phyloP scores from a whole-genome alignment of 1,140 invertebrate species.

The Schmidtea mediterranea region DNA sequence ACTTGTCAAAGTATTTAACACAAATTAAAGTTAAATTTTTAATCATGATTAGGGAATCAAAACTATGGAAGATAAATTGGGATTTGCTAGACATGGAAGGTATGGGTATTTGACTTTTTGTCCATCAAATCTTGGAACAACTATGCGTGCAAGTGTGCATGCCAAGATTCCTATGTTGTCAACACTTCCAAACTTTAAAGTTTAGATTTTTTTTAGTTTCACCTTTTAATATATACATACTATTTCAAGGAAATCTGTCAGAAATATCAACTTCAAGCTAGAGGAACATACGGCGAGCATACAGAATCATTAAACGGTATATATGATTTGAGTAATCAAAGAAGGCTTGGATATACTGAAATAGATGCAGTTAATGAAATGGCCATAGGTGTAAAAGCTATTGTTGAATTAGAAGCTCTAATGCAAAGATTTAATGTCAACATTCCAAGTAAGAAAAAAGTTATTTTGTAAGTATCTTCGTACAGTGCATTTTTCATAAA shows the following conservation, averaged over 20 bases:
- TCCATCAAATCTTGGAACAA: slow-evolving; percentile 68
- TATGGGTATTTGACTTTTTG: slow-evolving; percentile 30
- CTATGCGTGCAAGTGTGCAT: slow-evolving; percentile 74
- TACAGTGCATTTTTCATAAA: too few species aligned
- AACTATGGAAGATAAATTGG: slow-evolving; percentile 26
- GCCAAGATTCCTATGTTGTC: slow-evolving; percentile 63
- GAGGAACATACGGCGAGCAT: slow-evolving; percentile 4
- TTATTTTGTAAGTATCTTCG: too few species aligned
- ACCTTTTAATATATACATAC: background rate
- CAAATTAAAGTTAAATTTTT: too few species aligned
- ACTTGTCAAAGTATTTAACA: slow-evolving; percentile 21
- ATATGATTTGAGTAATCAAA: background rate
- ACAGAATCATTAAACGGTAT: background rate
- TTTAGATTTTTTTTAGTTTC: too few species aligned
- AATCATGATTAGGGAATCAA: too few species aligned
- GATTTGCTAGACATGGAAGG: slow-evolving; percentile 75
- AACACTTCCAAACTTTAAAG: too few species aligned
- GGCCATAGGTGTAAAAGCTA: background rate
- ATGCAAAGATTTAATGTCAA: background rate
- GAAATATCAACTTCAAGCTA: background rate
- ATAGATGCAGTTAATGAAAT: background rate
- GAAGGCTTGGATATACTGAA: background rate
- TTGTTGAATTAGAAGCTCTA: background rate
- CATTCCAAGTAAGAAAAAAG: too few species aligned
- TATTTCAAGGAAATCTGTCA: background rate